Evolutionary conservation across 2,797 vertebrate species (phyloP).

Genomic region (Pangasius mekongensis): DNA sequence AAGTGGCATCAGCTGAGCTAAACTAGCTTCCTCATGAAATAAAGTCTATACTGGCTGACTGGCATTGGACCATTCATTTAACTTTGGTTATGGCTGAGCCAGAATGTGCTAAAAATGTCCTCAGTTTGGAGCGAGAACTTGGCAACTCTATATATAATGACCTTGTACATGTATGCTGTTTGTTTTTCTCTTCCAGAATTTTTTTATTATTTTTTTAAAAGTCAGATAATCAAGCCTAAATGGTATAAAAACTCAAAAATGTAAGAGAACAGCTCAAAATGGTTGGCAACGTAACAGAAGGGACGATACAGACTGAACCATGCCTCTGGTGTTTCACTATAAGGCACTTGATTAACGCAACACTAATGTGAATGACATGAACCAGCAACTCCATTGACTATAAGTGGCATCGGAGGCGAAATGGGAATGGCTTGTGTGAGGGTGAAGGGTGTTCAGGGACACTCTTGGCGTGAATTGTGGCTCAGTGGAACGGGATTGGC

Average conservation of each 20-base stretch:
- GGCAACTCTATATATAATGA: constrained; percentile 59
- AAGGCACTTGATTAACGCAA: constrained; percentile 78
- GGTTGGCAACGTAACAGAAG: constrained; percentile 37
- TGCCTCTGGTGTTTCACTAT: constrained; percentile 73
- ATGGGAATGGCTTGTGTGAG: constrained; percentile 58
- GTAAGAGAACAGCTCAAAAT: constrained; percentile 12
- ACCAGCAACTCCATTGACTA: constrained; percentile 44
- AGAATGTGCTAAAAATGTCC: constrained; percentile 24
- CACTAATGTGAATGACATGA: constrained; percentile 48
- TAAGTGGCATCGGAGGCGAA: constrained; percentile 67
- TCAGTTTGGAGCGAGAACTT: constrained; percentile 39
- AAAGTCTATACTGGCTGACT: constrained; percentile 17
- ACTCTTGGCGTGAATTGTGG: neutral
- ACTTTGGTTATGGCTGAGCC: constrained; percentile 70
- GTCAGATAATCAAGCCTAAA: neutral
- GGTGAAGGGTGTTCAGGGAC: neutral
- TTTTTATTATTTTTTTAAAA: neutral
- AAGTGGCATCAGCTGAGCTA: constrained; percentile 65
- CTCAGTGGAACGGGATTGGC: neutral
- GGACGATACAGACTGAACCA: constrained; percentile 60
- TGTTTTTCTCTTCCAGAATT: neutral
- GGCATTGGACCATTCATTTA: neutral
- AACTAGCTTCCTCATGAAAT: constrained; percentile 10
- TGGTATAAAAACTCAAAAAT: neutral
- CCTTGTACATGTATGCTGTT: neutral